Conservation (phyloP, 2,113 vertebrate species). For the Tenebrosternarchus preto region DNA sequence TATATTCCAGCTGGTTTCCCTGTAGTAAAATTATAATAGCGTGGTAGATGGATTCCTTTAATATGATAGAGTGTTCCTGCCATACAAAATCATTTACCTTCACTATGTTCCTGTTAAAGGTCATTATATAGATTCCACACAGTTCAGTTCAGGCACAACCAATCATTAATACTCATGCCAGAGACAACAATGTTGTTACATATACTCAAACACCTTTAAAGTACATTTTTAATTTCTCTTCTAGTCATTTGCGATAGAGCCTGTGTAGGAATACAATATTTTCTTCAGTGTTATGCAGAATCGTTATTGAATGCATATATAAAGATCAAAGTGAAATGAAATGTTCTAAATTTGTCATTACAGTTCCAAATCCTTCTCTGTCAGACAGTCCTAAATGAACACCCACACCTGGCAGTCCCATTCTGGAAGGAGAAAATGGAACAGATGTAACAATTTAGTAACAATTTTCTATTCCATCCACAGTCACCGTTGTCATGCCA, state of each 20-base stretch:
- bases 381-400: slow-evolving; percentile 21
- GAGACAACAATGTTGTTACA: background rate
- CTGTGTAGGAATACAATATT: background rate
- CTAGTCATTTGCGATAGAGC: slow-evolving; percentile 2
- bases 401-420: background rate
- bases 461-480: slow-evolving; percentile 46
- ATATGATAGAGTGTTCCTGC: slow-evolving; percentile 2
- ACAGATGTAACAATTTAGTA: slow-evolving; percentile 51
- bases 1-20: slow-evolving; percentile 36
- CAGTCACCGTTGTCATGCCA: slow-evolving; percentile 57
- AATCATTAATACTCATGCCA: background rate
- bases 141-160: background rate
- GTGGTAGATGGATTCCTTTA: slow-evolving; percentile 5
- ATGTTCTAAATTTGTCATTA: background rate
- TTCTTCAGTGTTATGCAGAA: background rate
- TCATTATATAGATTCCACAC: background rate
- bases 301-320: background rate
- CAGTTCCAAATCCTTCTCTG: background rate
- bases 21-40: slow-evolving; percentile 18
- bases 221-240: background rate
- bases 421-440: slow-evolving; percentile 24
- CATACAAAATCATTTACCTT: background rate
- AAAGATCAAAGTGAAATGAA: background rate
- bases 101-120: background rate
- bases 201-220: background rate